Percentiles rank a stretch among this genome's conserved stretches.
phyloP scores from a whole-genome alignment of 2,113 vertebrate species.

The Ceratotherium simum region DNA sequence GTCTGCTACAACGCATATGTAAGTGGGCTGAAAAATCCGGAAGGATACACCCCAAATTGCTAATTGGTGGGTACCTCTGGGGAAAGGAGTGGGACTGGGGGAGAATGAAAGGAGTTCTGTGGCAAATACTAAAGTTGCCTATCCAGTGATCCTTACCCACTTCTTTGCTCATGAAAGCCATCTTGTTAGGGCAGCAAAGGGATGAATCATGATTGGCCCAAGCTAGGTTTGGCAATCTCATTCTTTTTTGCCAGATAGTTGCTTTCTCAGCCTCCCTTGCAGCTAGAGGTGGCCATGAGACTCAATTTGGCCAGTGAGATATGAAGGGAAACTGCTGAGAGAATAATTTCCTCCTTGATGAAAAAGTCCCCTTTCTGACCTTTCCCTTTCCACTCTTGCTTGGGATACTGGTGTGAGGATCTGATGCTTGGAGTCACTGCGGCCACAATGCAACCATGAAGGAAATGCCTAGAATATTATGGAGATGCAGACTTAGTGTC shows the following conservation, averaged over 20 bases:
- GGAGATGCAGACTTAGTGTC: background rate
- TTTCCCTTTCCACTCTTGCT: background rate
- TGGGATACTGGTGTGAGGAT: background rate
- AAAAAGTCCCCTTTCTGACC: background rate
- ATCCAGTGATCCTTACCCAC: background rate
- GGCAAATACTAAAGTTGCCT: background rate
- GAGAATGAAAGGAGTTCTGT: background rate
- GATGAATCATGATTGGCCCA: background rate
- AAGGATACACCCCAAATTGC: background rate
- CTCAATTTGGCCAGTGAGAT: background rate
- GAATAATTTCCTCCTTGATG: background rate
- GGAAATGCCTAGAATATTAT: background rate
- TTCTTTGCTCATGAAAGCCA: background rate
- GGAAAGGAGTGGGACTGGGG: background rate
- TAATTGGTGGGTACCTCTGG: background rate
- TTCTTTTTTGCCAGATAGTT: background rate
- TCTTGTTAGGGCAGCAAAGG: background rate
- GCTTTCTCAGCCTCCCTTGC: background rate
- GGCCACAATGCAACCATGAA: background rate
- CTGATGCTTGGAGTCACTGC: background rate
- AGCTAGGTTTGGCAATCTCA: background rate
- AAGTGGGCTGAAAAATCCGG: background rate
- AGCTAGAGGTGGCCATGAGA: background rate
- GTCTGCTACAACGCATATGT: background rate
- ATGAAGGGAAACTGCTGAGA: conserved; percentile 3